These are phyloP conservation scores for Phenganax marumi DNA, from an alignment of 92 coral and sea anemone species.

Conservation along the genomic window DNA sequence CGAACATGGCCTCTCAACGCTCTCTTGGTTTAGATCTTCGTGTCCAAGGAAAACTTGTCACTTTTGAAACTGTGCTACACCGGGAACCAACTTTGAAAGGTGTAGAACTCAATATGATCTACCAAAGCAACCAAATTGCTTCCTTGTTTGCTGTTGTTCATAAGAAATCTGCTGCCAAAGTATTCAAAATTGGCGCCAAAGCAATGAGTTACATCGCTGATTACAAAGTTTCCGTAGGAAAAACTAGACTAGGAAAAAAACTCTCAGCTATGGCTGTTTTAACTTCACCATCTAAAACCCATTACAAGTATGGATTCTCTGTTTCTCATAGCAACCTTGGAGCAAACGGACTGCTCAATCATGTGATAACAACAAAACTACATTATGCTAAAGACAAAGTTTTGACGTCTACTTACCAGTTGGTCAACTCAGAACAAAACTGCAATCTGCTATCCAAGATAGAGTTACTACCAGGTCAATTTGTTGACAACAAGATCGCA, in stretches of 20 bases:
- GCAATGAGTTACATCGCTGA: constrained; percentile 3
- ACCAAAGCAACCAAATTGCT: constrained; percentile 3
- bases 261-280: constrained; percentile 24
- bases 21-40: constrained; percentile 24
- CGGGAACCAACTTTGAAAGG: constrained; percentile 26
- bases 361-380: constrained; percentile 60
- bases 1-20: not conserved
- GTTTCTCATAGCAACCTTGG: constrained; percentile 65
- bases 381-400: constrained; percentile 71
- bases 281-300: constrained; percentile 54
- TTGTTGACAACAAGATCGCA: constrained; percentile 51
- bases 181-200: constrained; percentile 20
- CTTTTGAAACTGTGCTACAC: constrained; percentile 10
- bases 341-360: constrained; percentile 52
- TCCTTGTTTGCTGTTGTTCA: constrained; percentile 4
- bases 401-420: constrained; percentile 62
- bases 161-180: not conserved
- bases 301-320: constrained; percentile 75
- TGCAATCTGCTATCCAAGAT: constrained; percentile 55
- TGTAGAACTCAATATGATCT: constrained; percentile 14
- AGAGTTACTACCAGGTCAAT: constrained; percentile 81
- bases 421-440: constrained; percentile 55
- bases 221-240: constrained; percentile 25
- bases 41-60: constrained; percentile 19
- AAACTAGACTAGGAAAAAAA: constrained; percentile 9